phyloP scores from a whole-genome alignment of 2,797 vertebrate species.

The Garrulus glandarius region DNA sequence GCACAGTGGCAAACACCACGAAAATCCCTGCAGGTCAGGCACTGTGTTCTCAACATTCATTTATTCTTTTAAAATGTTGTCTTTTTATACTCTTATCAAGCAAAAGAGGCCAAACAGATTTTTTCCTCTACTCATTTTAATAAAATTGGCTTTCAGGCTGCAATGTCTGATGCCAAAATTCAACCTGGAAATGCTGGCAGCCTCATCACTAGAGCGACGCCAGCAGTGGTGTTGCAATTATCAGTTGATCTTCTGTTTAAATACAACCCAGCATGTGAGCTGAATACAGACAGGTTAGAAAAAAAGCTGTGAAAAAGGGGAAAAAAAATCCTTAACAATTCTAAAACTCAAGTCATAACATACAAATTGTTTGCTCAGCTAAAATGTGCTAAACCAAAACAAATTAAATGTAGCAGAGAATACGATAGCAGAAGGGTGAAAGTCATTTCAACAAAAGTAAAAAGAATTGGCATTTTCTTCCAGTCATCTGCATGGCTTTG shows the following conservation, averaged over 20 bases:
- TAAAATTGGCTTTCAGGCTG: conserved; percentile 55
- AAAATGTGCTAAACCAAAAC: conserved; percentile 63
- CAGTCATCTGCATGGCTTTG: background rate
- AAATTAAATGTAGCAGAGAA: conserved; percentile 58
- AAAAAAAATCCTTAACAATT: background rate
- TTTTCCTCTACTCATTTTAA: conserved; percentile 34
- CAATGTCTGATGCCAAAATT: conserved; percentile 18
- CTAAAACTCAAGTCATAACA: conserved; percentile 46
- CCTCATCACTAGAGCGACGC: background rate
- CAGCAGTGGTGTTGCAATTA: conserved; percentile 66
- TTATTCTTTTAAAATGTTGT: background rate
- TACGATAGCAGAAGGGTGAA: conserved; percentile 30
- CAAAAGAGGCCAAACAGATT: conserved; percentile 48
- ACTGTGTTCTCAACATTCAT: background rate
- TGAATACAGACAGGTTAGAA: conserved; percentile 50
- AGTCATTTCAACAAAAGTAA: conserved; percentile 45
- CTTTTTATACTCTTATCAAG: conserved; percentile 39
- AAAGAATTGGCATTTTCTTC: background rate
- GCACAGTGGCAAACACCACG: background rate
- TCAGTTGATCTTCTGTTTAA: conserved; percentile 69
- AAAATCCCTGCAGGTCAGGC: background rate
- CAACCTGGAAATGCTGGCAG: conserved; percentile 67
- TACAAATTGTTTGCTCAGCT: conserved; percentile 50
- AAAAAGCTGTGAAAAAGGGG: conserved; percentile 21
- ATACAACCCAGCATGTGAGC: conserved; percentile 62